Evolutionary conservation across 2,888 invertebrate genomes (phyloP), one percentile per base, ranked within the genome.

Genomic region (Bimastos eiseni): DNA sequence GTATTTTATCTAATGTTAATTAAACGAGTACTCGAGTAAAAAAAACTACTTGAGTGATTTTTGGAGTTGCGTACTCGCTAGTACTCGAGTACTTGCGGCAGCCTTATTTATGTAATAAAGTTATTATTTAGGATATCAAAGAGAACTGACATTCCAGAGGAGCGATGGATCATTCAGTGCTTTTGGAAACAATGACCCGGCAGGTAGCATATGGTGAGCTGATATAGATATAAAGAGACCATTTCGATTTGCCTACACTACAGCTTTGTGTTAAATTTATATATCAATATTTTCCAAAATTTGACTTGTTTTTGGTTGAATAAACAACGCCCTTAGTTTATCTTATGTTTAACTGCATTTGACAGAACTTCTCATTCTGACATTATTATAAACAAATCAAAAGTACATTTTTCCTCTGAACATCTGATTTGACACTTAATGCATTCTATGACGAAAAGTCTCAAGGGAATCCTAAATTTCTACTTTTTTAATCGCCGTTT

Each of bases 131-230:
- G 95, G 98, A 8, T 99, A 98, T 95, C 99, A 99, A 94, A 96
- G 98, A 91, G 97, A 99, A 94, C 96, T 99, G 94, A 97, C 97
- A 0, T 99, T 97, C 95, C 96, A 97, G 91, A 97, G 97, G 92
- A 94, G 96, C 0, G 98, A 98, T 94, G 98, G 98, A 0, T 98
- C 98, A 0, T 99, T 98, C 95, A 96, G 97, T 95, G 96, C 98
- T 93, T 98, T 98, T 94, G 98, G 98, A 33, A 95, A 96, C 93
- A 94, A 96, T 93, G 96, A 97, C 95, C 93, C 96, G 93, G 95
- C 96, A 93, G 96, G 98, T 94, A 96, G 98, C 94, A 96, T 98
- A 92, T 97, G 98, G 98, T 97, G 91, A 90, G 94, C 89, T 36
- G 89, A 70, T 30, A 70, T 3, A n/a, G 30, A 30, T 70, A 1